Conservation (phyloP, 1,140 invertebrate genomes). For the Drosophila subobscura region DNA sequence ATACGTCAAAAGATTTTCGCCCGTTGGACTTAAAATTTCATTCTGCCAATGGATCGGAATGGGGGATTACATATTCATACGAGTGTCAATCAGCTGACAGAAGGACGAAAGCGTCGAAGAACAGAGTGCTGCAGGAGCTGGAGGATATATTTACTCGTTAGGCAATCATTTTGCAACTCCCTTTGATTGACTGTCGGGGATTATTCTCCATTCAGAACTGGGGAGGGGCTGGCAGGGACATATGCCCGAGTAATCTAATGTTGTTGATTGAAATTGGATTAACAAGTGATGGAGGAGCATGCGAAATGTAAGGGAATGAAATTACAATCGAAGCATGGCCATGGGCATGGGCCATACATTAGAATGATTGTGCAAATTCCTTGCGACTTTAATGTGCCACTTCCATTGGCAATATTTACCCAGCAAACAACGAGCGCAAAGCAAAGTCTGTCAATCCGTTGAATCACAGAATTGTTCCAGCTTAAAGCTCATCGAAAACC, state of each 20-base stretch:
- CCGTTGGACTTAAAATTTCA: slow-evolving; percentile 48
- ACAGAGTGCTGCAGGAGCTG: not conserved
- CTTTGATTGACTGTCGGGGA: slow-evolving; percentile 35
- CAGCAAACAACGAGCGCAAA: no score
- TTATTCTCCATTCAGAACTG: slow-evolving; percentile 11
- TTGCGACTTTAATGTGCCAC: no score
- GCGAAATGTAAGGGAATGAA: not conserved
- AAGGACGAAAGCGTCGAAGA: not conserved
- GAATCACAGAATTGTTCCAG: no score
- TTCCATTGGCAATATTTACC: no score
- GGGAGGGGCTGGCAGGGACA: no score
- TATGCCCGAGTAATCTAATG: not conserved
- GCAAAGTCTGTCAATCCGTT: no score
- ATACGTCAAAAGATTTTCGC: slow-evolving; percentile 47
- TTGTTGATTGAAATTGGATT: slow-evolving; percentile 44
- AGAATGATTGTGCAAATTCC: no score
- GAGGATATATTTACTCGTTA: slow-evolving; percentile 22
- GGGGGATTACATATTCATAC: slow-evolving; percentile 61
- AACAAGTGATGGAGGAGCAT: slow-evolving; percentile 6
- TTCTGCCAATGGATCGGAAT: slow-evolving; percentile 28
- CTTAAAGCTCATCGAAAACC: no score
- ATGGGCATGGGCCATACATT: no score
- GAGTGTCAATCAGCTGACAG: slow-evolving; percentile 56
- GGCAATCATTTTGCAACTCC: slow-evolving; percentile 18
- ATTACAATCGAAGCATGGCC: no score